phyloP scores from a whole-genome alignment of 2,888 invertebrate species.

The Agonopterix heracliana region DNA sequence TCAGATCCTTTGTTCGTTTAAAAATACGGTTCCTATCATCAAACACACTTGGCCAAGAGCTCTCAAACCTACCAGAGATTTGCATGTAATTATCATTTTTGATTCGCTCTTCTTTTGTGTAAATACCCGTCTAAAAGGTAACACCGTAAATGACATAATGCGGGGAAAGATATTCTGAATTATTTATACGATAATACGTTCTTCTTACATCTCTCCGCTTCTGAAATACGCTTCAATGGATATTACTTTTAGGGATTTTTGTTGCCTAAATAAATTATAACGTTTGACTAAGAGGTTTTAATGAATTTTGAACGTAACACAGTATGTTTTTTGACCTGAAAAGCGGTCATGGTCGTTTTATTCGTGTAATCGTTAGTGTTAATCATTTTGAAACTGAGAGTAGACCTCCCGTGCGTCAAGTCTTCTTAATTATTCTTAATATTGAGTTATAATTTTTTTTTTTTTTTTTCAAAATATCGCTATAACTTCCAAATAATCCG shows the following conservation, averaged over 20 bases:
- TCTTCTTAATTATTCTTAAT: no score
- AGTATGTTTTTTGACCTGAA: no score
- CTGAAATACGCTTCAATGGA: slow-evolving; percentile 63
- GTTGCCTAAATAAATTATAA: slow-evolving; percentile 71
- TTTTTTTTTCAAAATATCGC: no score
- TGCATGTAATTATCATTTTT: slow-evolving; percentile 77
- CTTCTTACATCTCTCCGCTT: slow-evolving; percentile 12
- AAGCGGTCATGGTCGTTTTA: no score
- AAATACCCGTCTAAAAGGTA: slow-evolving; percentile 70
- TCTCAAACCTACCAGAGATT: slow-evolving; percentile 62
- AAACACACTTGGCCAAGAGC: slow-evolving; percentile 35
- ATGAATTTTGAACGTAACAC: slow-evolving; percentile 70
- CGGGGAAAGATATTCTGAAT: slow-evolving; percentile 71
- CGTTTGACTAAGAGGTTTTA: slow-evolving; percentile 68
- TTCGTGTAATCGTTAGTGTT: no score
- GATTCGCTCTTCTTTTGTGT: slow-evolving; percentile 76
- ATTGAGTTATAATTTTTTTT: no score
- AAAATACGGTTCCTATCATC: slow-evolving; percentile 30
- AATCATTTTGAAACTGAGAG: no score
- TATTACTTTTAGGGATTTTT: slow-evolving; percentile 72
- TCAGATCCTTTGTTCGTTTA: slow-evolving; percentile 7
- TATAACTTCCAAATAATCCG: no score
- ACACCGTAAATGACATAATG: slow-evolving; percentile 73
- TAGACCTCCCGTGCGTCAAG: no score
- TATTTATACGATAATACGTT: slow-evolving; percentile 69